phyloP scores from a whole-genome alignment of 2,888 invertebrate genomes.

The Oscheius myriophilus region DNA sequence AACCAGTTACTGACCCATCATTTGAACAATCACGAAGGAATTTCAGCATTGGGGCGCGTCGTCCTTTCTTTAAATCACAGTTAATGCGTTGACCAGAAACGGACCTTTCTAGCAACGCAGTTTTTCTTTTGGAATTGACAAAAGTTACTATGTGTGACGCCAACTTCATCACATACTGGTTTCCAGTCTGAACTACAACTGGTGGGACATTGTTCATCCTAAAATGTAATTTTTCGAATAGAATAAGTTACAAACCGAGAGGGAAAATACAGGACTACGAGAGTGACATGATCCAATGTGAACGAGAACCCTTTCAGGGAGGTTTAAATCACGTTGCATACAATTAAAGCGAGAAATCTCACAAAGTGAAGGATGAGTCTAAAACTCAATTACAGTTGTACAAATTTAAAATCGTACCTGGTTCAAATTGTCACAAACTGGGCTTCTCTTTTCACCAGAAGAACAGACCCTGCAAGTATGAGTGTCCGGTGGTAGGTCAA shows the following conservation, averaged over 20 bases:
- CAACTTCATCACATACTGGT: conserved; percentile 65
- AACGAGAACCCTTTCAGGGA: conserved; percentile 59
- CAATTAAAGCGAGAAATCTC: conserved; percentile 64
- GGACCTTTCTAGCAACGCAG: conserved; percentile 49
- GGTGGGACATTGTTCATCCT: conserved; percentile 28
- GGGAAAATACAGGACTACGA: conserved; percentile 52
- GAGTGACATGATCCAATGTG: conserved; percentile 60
- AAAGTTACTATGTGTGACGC: conserved; percentile 63
- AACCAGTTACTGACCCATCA: too few relatives aligned
- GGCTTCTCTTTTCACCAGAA: conserved; percentile 34
- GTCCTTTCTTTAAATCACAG: conserved; percentile 9
- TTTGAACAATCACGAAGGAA: neutral
- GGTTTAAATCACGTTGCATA: conserved; percentile 37
- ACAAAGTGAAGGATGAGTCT: conserved; percentile 60
- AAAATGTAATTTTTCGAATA: conserved; percentile 7
- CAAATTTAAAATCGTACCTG: conserved; percentile 30
- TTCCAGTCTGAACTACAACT: conserved; percentile 44
- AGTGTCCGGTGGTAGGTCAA: neutral
- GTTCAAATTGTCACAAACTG: conserved; percentile 48
- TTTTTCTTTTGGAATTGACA: conserved; percentile 66
- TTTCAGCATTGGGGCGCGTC: conserved; percentile 20
- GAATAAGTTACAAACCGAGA: conserved; percentile 33
- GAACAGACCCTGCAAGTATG: conserved; percentile 37
- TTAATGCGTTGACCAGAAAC: neutral
- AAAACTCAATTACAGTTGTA: too few relatives aligned